Evolutionary conservation across 35 echinoderm and acorn worm genomes (phyloP).

Genomic region (Apostichopus japonicus): DNA sequence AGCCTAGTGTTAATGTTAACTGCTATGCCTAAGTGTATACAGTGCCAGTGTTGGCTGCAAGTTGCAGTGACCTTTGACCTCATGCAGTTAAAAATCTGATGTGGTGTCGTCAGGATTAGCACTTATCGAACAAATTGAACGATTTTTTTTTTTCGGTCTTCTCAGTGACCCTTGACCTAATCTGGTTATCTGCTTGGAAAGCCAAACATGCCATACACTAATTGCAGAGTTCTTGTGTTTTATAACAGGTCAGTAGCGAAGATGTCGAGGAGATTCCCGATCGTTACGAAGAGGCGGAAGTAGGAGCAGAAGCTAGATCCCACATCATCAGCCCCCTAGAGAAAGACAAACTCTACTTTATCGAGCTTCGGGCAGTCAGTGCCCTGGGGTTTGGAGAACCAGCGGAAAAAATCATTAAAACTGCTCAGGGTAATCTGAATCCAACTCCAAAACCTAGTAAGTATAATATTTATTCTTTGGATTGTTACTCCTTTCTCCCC

Average conservation of each 20-base stretch:
- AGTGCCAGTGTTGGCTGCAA: too few relatives aligned
- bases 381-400: slow-evolving; percentile 53
- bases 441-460: slow-evolving; percentile 39
- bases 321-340: slow-evolving; percentile 50
- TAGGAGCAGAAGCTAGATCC: background rate
- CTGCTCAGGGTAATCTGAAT: slow-evolving; percentile 22
- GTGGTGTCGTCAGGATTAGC: too few relatives aligned
- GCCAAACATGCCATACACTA: too few relatives aligned
- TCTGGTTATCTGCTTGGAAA: too few relatives aligned
- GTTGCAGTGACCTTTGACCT: too few relatives aligned
- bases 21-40: too few relatives aligned
- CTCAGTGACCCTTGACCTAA: too few relatives aligned
- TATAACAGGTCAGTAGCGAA: background rate
- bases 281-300: background rate
- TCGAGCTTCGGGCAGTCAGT: slow-evolving; percentile 49
- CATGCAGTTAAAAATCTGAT: too few relatives aligned
- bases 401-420: slow-evolving; percentile 43
- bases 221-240: background rate
- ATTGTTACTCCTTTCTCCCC: too few relatives aligned
- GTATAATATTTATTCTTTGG: background rate
- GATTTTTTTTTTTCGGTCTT: too few relatives aligned
- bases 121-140: background rate
- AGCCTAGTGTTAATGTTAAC: too few relatives aligned
- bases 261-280: slow-evolving; percentile 26
- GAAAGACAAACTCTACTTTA: slow-evolving; percentile 46